A percentile compares a stretch with the other conserved stretches of the same genome.
Evolutionary conservation across 2,113 vertebrate species (phyloP).

Genomic region (Pholis gunnellus): DNA sequence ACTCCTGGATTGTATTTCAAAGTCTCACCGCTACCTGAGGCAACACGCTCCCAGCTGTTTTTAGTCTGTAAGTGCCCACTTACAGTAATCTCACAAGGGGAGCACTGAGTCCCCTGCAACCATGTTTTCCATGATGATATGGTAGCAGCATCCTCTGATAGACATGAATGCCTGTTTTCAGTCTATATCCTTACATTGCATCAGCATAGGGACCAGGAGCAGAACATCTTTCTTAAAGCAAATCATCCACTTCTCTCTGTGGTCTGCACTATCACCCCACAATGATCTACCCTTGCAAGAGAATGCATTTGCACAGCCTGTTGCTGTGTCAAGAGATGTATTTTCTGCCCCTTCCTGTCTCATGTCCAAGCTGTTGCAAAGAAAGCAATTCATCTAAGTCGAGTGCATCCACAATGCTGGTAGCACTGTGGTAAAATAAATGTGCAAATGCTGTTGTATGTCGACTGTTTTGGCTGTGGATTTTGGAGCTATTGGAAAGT

Average conservation of each 20-base stretch:
- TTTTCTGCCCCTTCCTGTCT: background rate
- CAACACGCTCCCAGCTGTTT: background rate
- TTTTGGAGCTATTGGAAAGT: background rate
- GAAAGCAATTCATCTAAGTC: slow-evolving; percentile 13
- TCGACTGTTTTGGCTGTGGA: background rate
- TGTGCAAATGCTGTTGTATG: background rate
- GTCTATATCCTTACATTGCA: background rate
- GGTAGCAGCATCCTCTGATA: background rate
- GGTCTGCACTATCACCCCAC: slow-evolving; percentile 9
- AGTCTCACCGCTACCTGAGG: background rate
- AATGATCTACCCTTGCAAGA: background rate
- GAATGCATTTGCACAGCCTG: slow-evolving; percentile 10
- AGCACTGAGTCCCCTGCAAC: background rate
- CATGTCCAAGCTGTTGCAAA: slow-evolving; percentile 3
- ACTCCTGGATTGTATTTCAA: background rate
- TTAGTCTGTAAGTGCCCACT: background rate
- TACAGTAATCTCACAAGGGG: background rate
- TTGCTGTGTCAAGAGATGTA: slow-evolving; percentile 8
- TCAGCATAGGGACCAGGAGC: background rate
- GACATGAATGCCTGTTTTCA: background rate
- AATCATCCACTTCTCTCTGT: slow-evolving; percentile 11
- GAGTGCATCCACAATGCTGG: background rate
- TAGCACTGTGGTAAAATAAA: background rate
- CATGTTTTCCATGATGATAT: background rate
- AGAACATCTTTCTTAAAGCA: slow-evolving; percentile 21